phyloP scores from a whole-genome alignment of 1,140 invertebrate genomes.

The Sinella curviseta region DNA sequence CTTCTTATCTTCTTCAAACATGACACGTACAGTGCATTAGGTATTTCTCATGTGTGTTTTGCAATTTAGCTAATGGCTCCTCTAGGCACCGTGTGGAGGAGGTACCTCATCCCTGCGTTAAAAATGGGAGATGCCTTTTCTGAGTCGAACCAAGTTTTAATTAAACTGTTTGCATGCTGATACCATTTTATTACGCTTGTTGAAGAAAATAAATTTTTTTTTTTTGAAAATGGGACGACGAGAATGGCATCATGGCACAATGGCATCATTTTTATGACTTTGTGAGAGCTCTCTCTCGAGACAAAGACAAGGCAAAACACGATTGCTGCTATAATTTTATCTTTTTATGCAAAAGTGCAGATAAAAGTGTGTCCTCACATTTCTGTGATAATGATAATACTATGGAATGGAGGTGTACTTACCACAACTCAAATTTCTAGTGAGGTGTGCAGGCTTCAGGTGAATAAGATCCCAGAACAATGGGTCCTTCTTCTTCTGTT shows the following conservation, averaged over 20 bases:
- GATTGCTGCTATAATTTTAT: not conserved
- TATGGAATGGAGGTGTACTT: conserved; percentile 41
- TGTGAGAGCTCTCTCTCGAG: no score
- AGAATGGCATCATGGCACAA: no score
- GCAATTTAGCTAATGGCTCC: conserved; percentile 8
- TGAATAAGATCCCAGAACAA: conserved; percentile 39
- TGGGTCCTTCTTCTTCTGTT: conserved; percentile 49
- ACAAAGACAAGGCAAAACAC: no score
- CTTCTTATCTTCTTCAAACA: not conserved
- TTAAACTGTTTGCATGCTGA: no score
- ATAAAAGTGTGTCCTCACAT: not conserved
- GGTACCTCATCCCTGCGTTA: not conserved
- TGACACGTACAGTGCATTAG: not conserved
- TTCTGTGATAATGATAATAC: not conserved
- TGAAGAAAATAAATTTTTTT: no score
- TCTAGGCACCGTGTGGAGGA: not conserved
- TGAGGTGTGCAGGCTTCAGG: conserved; percentile 42
- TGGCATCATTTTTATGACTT: no score
- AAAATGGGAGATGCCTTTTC: no score
- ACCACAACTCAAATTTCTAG: conserved; percentile 70
- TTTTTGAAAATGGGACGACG: no score
- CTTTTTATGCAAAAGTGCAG: not conserved
- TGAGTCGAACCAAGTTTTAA: no score
- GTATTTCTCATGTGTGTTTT: not conserved
- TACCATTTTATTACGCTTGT: no score